Evolutionary conservation across 1,140 invertebrate species (phyloP).

Genomic region (Cydia pomonella): DNA sequence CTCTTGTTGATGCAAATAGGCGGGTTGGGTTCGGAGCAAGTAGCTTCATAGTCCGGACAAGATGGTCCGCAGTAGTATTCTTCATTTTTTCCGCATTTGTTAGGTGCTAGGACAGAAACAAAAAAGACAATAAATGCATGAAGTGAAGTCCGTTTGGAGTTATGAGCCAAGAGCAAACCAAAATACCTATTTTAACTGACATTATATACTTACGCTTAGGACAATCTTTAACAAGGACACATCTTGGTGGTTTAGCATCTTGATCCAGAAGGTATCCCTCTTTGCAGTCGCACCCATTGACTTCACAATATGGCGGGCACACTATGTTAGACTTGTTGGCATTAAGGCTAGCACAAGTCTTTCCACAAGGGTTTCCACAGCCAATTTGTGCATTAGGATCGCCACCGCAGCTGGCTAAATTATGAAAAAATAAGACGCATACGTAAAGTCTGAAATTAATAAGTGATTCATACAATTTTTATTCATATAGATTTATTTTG

Average conservation of each 20-base stretch:
- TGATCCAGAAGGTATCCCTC: conserved; percentile 8
- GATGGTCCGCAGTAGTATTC: conserved; percentile 19
- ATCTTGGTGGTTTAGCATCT: conserved; percentile 12
- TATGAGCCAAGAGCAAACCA: neutral
- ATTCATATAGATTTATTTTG: too few relatives aligned
- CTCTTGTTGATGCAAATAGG: conserved; percentile 14
- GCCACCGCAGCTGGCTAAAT: conserved; percentile 4
- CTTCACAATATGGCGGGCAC: conserved; percentile 20
- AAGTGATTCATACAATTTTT: too few relatives aligned
- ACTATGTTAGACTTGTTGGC: neutral
- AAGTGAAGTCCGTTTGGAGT: neutral
- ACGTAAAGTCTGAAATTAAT: too few relatives aligned
- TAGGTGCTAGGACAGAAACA: neutral
- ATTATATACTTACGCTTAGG: neutral
- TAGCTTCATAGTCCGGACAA: conserved; percentile 1
- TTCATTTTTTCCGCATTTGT: conserved; percentile 17
- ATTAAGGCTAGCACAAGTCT: conserved; percentile 12
- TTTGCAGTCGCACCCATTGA: conserved; percentile 20
- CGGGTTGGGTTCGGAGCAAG: neutral
- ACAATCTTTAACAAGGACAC: conserved; percentile 11
- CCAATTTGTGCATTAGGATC: conserved; percentile 24
- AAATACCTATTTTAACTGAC: too few relatives aligned
- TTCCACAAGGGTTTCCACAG: conserved; percentile 17
- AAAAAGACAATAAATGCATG: neutral
- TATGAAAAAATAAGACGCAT: neutral